These are phyloP conservation scores for Limosa lapponica DNA, from an alignment of 2,797 vertebrate species.

Conservation along the genomic window DNA sequence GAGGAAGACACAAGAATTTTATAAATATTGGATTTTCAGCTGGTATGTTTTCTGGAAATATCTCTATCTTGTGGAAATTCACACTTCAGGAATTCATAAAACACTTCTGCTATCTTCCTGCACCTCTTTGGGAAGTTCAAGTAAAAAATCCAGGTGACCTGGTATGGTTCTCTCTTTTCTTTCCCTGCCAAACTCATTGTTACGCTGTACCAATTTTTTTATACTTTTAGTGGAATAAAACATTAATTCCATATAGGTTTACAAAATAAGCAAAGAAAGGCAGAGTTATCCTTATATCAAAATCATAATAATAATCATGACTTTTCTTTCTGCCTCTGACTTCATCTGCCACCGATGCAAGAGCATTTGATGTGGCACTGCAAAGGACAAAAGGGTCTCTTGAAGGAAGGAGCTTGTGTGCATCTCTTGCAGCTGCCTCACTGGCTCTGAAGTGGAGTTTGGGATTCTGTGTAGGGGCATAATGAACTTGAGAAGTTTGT, in stretches of 20 bases:
- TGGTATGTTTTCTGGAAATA: background rate
- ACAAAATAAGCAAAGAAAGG: background rate
- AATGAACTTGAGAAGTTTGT: background rate
- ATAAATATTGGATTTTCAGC: background rate
- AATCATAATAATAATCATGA: background rate
- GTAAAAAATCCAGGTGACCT: background rate
- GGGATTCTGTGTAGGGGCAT: background rate
- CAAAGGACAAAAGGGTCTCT: background rate
- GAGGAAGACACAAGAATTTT: background rate
- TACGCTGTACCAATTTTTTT: accelerated
- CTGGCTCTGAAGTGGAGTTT: background rate
- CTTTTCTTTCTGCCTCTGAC: background rate
- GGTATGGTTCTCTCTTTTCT: background rate
- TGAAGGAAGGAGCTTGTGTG: background rate
- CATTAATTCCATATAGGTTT: background rate
- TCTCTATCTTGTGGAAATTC: background rate
- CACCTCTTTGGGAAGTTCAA: background rate
- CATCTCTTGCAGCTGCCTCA: background rate
- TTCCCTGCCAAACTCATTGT: background rate
- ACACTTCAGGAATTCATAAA: background rate
- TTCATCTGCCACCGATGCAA: accelerated
- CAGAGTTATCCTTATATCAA: background rate
- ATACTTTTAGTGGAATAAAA: background rate
- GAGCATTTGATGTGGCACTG: background rate
- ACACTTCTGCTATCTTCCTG: background rate